phyloP scores from a whole-genome alignment of 2,113 vertebrate species.

The Corydoras maculifer region DNA sequence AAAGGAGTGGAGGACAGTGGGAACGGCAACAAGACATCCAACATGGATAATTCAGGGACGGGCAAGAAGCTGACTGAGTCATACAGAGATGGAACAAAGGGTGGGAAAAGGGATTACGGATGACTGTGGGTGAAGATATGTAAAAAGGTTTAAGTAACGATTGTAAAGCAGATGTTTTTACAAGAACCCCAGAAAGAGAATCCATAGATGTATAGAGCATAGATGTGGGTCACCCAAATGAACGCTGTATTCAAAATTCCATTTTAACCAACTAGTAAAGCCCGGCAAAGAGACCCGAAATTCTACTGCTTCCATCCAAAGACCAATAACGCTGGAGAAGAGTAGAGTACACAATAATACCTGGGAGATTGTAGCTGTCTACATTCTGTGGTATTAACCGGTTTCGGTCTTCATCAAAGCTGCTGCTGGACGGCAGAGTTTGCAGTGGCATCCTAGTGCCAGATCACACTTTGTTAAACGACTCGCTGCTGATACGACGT shows the following conservation, averaged over 20 bases:
- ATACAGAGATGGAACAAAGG: constrained; percentile 8
- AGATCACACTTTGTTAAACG: constrained; percentile 28
- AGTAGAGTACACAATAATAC: constrained; percentile 38
- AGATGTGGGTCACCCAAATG: too few relatives aligned
- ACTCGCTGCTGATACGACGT: neutral
- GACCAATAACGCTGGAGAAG: neutral
- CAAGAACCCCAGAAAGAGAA: too few relatives aligned
- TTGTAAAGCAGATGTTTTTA: too few relatives aligned
- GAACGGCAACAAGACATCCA: constrained; percentile 8
- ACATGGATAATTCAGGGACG: constrained; percentile 10
- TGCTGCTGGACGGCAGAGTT: constrained; percentile 68
- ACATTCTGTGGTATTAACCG: constrained; percentile 49
- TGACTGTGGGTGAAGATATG: constrained; percentile 6
- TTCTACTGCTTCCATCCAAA: too few relatives aligned
- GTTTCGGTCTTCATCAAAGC: constrained; percentile 72
- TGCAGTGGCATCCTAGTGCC: constrained; percentile 68
- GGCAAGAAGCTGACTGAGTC: constrained; percentile 16
- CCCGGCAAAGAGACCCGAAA: too few relatives aligned
- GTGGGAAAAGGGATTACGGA: neutral
- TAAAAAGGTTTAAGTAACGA: neutral
- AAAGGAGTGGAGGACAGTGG: constrained; percentile 3
- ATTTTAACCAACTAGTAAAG: too few relatives aligned
- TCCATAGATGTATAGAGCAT: too few relatives aligned
- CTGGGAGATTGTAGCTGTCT: constrained; percentile 44
- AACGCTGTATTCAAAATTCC: too few relatives aligned